phyloP scores from a whole-genome alignment of 64 coral and sea anemone species.

The Montipora sp. region DNA sequence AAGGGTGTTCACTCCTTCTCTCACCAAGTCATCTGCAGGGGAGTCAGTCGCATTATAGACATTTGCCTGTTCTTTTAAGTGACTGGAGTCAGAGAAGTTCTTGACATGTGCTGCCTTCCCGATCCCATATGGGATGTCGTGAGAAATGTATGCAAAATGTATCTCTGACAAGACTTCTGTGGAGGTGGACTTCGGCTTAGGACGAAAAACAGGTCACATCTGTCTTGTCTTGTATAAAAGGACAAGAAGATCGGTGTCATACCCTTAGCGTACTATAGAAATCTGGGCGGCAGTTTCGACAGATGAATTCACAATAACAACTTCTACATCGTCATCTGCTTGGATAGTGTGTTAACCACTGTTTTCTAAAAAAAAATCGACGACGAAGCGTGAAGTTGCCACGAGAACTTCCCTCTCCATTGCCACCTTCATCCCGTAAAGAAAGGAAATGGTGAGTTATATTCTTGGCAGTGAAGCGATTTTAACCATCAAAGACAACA shows the following conservation, averaged over 20 bases:
- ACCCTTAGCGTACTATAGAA: background rate
- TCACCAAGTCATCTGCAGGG: slow-evolving; percentile 3
- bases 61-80: slow-evolving; percentile 23
- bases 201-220: slow-evolving; percentile 16
- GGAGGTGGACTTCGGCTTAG: slow-evolving; percentile 48
- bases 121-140: slow-evolving; percentile 44
- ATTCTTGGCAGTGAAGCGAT: no score
- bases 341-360: no score
- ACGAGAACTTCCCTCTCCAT: no score
- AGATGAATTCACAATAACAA: no score
- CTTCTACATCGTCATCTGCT: no score
- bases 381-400: no score
- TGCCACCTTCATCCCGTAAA: no score
- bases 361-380: no score
- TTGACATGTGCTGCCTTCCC: slow-evolving; percentile 38
- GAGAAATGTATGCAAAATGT: slow-evolving; percentile 26
- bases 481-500: no score
- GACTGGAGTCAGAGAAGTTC: background rate
- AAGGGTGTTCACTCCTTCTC: slow-evolving; percentile 46
- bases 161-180: background rate
- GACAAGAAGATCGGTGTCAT: slow-evolving; percentile 63
- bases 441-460: no score
- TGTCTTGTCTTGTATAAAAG: background rate
- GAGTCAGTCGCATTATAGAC: slow-evolving; percentile 11
- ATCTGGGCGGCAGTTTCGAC: no score